A percentile compares a stretch with the other conserved stretches of the same genome.
These are phyloP conservation scores for Rhizoglyphus robini DNA, from an alignment of 1,140 invertebrate species.

Conservation along the genomic window DNA sequence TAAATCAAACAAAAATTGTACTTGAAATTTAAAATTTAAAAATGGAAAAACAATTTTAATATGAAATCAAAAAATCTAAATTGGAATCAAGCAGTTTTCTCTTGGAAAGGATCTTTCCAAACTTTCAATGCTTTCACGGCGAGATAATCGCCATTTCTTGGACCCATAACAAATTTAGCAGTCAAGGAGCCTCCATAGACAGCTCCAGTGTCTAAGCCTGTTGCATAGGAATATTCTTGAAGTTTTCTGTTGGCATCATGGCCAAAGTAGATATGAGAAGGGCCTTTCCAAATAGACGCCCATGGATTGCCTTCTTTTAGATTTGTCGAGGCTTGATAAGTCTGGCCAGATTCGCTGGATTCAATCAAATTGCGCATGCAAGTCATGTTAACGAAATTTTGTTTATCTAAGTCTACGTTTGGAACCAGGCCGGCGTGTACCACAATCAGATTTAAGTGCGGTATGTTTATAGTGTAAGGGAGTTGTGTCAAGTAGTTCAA, in stretches of 20 bases:
- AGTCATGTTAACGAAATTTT: slow-evolving; percentile 29
- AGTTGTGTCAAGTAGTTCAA: slow-evolving; percentile 30
- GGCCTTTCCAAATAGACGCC: slow-evolving; percentile 34
- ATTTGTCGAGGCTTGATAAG: slow-evolving; percentile 24
- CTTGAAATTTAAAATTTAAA: background rate
- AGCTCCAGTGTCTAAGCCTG: slow-evolving; percentile 34
- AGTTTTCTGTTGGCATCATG: slow-evolving; percentile 33
- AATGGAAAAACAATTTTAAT: too few relatives aligned
- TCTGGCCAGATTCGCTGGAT: slow-evolving; percentile 15
- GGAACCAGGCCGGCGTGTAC: slow-evolving; percentile 38
- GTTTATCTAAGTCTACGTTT: slow-evolving; percentile 27
- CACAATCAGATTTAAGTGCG: slow-evolving; percentile 29
- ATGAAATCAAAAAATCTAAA: background rate
- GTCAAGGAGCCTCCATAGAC: slow-evolving; percentile 22
- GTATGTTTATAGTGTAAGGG: slow-evolving; percentile 34
- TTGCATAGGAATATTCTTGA: slow-evolving; percentile 30
- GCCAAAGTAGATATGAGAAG: slow-evolving; percentile 37
- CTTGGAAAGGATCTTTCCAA: background rate
- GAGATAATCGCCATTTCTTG: slow-evolving; percentile 7
- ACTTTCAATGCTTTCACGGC: slow-evolving; percentile 16
- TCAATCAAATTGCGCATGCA: slow-evolving; percentile 33
- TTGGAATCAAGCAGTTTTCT: background rate
- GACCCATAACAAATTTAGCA: slow-evolving; percentile 22
- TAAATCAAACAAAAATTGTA: background rate
- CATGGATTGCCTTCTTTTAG: slow-evolving; percentile 30